phyloP scores from a whole-genome alignment of 2,113 vertebrate species.

The Bothrops jararaca region DNA sequence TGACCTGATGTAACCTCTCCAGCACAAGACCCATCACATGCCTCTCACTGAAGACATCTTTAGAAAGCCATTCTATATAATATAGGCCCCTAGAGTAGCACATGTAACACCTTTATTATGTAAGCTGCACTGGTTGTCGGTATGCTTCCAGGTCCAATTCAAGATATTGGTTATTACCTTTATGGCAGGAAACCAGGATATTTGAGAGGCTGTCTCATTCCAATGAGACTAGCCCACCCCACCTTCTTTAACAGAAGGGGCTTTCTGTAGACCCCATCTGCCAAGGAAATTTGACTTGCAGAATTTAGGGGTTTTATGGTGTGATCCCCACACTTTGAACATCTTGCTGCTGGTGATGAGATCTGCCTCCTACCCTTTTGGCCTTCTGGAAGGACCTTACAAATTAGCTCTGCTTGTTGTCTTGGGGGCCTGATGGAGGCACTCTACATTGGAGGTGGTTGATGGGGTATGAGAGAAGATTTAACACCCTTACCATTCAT shows the following conservation, averaged over 20 bases:
- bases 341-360: background rate
- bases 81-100: background rate
- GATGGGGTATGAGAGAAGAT: background rate
- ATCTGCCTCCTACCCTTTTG: background rate
- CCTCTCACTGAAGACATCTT: background rate
- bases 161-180: background rate
- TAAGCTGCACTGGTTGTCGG: background rate
- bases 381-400: background rate
- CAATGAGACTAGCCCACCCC: background rate
- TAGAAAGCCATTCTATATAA: background rate
- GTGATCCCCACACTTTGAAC: background rate
- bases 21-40: too few species aligned
- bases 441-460: background rate
- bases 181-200: background rate
- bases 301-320: background rate
- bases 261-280: background rate
- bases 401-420: background rate
- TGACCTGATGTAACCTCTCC: too few species aligned
- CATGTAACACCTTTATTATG: background rate
- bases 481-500: background rate
- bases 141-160: background rate
- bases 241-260: background rate
- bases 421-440: background rate
- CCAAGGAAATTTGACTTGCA: background rate
- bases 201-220: background rate